Conservation (phyloP, 1,140 invertebrate genomes). For the Cepaea nemoralis region DNA sequence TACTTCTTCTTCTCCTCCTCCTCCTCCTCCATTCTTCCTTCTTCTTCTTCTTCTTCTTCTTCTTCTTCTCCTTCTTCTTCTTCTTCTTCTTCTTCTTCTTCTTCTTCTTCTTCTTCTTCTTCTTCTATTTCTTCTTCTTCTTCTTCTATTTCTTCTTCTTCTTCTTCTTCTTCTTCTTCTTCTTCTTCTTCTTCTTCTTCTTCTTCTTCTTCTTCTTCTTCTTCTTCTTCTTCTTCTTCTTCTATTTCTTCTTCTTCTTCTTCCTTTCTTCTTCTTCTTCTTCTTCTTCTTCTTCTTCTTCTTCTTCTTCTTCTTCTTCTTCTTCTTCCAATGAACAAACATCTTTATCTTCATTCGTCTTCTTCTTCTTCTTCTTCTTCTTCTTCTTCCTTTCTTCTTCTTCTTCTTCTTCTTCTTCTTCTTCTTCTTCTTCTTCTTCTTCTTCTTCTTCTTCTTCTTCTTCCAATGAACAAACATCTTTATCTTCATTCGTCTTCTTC, state of each 20-base stretch:
- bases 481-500: too few relatives aligned
- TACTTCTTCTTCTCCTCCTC: neutral
- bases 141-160: neutral
- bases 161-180: neutral
- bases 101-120: neutral
- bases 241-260: conserved; percentile 6
- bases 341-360: neutral
- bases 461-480: too few relatives aligned
- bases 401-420: too few relatives aligned
- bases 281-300: neutral
- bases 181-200: neutral
- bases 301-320: conserved; percentile 7
- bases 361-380: too few relatives aligned
- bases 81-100: neutral
- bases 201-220: neutral
- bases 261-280: conserved; percentile 1
- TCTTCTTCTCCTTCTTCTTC: neutral
- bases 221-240: conserved; percentile 3
- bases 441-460: too few relatives aligned
- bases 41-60: conserved; percentile 9
- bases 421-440: too few relatives aligned
- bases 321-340: too few relatives aligned
- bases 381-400: too few relatives aligned
- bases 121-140: neutral
- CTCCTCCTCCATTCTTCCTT: too few relatives aligned